Percentiles rank a stretch among this genome's conserved stretches.
Evolutionary conservation across 2,888 invertebrate species (phyloP).

Genomic region (Epicampocera succincta): DNA sequence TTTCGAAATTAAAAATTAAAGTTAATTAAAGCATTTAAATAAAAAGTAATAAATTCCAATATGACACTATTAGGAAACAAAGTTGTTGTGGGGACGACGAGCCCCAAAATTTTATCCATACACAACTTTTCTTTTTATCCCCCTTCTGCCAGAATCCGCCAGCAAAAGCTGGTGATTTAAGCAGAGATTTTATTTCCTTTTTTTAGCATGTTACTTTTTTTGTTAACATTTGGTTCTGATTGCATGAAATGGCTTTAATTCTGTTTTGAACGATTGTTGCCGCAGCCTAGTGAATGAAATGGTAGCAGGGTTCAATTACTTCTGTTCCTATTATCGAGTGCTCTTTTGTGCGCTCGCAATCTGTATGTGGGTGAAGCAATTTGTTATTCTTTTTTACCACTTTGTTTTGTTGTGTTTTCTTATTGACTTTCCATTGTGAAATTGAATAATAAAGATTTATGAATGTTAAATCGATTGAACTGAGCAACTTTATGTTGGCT

Average conservation of each 20-base stretch:
- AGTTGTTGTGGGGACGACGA: too few species aligned
- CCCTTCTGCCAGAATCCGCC: too few species aligned
- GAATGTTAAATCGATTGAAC: slow-evolving; percentile 26
- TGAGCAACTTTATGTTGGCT: slow-evolving; percentile 8
- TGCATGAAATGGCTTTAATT: too few species aligned
- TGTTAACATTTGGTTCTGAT: neutral
- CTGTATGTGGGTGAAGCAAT: neutral
- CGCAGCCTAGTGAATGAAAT: slow-evolving; percentile 13
- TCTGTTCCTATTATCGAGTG: slow-evolving; percentile 5
- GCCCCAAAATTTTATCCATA: too few species aligned
- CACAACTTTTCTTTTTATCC: too few species aligned
- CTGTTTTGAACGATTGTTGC: neutral
- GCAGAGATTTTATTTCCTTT: too few species aligned
- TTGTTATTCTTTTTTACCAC: neutral
- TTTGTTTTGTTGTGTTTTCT: neutral
- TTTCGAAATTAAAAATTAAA: too few species aligned
- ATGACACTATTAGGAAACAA: too few species aligned
- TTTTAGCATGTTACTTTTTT: too few species aligned
- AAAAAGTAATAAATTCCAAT: too few species aligned
- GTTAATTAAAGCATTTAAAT: too few species aligned
- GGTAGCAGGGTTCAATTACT: slow-evolving; percentile 41
- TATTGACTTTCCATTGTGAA: slow-evolving; percentile 40
- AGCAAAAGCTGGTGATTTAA: too few species aligned
- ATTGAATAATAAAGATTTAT: slow-evolving; percentile 24
- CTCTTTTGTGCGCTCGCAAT: neutral